Percentiles rank a stretch among this genome's conserved stretches.
phyloP scores from a whole-genome alignment of 2,797 vertebrate genomes.

The Orientallactaga sibirica region DNA sequence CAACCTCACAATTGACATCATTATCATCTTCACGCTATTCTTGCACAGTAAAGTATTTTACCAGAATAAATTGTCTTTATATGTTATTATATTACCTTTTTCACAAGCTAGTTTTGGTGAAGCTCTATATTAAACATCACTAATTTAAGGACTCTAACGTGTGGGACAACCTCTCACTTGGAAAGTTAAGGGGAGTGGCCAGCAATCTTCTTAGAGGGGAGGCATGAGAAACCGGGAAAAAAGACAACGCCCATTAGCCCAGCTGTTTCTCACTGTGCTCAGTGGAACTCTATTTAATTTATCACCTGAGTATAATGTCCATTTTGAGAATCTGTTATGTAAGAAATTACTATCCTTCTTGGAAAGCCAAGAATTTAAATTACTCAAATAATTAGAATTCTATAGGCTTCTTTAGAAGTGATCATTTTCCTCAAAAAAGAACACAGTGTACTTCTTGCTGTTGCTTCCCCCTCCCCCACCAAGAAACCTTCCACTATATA shows the following conservation, averaged over 20 bases:
- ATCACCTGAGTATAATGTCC: conserved; percentile 17
- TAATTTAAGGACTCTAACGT: conserved; percentile 2
- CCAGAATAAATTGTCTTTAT: conserved; percentile 3
- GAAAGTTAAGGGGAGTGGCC: not conserved
- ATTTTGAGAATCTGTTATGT: conserved; percentile 44
- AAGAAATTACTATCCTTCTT: conserved; percentile 54
- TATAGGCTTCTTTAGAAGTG: conserved; percentile 27
- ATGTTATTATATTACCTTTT: conserved; percentile 34
- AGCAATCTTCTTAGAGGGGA: not conserved
- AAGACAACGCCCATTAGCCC: not conserved
- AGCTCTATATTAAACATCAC: not conserved
- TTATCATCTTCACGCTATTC: not conserved
- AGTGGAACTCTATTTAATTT: conserved; percentile 31
- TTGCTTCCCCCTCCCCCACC: not conserved
- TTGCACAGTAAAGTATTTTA: conserved; percentile 39
- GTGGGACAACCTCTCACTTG: not conserved
- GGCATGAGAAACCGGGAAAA: not conserved
- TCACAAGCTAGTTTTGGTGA: conserved; percentile 28
- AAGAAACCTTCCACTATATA: conserved; percentile 19
- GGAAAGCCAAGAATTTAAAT: conserved; percentile 54
- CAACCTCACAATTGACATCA: not conserved
- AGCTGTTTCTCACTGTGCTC: not conserved
- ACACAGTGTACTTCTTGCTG: not conserved
- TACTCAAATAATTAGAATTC: not conserved
- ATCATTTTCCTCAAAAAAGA: conserved; percentile 53